A percentile compares a stretch with the other conserved stretches of the same genome.
Conservation (phyloP, 2,113 vertebrate genomes). For the Cheilinus undulatus region DNA sequence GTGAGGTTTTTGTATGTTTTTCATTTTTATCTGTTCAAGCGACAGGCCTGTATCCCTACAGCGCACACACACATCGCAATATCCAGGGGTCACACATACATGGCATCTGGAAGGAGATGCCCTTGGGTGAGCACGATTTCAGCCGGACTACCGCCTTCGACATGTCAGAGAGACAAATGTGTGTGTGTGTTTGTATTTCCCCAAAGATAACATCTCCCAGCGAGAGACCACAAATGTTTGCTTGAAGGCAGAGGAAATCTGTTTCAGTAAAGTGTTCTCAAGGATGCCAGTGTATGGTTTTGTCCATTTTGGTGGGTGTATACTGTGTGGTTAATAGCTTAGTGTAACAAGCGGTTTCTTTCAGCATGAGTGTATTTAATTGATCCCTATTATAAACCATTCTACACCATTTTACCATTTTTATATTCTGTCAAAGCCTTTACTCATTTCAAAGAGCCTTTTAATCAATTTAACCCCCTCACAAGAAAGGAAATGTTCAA, state of each 20-base stretch:
- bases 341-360: not conserved
- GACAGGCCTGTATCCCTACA: not conserved
- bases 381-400: no score
- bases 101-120: slow-evolving; percentile 55
- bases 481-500: no score
- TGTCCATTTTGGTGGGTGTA: not conserved
- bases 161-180: slow-evolving; percentile 65
- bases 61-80: slow-evolving; percentile 15
- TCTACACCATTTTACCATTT: no score
- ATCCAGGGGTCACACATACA: slow-evolving; percentile 45
- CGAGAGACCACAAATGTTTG: slow-evolving; percentile 48
- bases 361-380: no score
- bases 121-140: slow-evolving; percentile 62
- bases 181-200: slow-evolving; percentile 34
- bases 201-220: slow-evolving; percentile 53
- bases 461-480: no score
- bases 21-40: not conserved
- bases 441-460: no score
- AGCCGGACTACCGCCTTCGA: slow-evolving; percentile 48
- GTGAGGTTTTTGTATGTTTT: not conserved
- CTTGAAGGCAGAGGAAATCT: slow-evolving; percentile 46
- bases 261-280: slow-evolving; percentile 33
- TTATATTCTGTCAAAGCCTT: no score
- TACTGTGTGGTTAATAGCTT: not conserved
- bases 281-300: slow-evolving; percentile 6